Percentiles rank a stretch among this genome's conserved stretches.
These are phyloP conservation scores for Meiosimyza decipiens DNA, from an alignment of 2,888 invertebrate species.

Conservation along the genomic window DNA sequence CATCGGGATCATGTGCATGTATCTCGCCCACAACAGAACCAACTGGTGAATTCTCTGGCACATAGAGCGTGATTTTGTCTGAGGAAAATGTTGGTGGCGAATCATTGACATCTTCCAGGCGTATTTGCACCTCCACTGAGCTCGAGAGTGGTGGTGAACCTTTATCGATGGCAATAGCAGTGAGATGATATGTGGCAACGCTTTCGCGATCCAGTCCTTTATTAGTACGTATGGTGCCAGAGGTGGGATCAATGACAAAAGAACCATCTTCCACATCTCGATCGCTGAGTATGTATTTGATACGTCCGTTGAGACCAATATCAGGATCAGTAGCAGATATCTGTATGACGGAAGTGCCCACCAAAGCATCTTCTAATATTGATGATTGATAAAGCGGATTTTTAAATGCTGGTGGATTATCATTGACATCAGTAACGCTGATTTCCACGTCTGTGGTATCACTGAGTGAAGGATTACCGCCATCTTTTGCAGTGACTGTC, in stretches of 20 bases:
- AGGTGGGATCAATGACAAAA: conserved; percentile 91
- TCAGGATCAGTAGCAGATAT: conserved; percentile 87
- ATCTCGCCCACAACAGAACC: conserved; percentile 94
- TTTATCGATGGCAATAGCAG: conserved; percentile 89
- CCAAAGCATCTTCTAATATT: conserved; percentile 87
- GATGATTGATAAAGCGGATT: conserved; percentile 83
- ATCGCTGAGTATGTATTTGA: conserved; percentile 81
- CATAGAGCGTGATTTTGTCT: conserved; percentile 87
- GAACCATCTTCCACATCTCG: conserved; percentile 86
- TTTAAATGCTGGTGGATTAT: conserved; percentile 90
- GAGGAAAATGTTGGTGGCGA: conserved; percentile 91
- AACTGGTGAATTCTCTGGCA: conserved; percentile 96
- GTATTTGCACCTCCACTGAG: conserved; percentile 79
- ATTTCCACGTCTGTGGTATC: conserved; percentile 97
- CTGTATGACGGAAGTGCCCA: conserved; percentile 81
- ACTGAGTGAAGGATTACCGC: conserved; percentile 88
- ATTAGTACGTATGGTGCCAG: conserved; percentile 90
- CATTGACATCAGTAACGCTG: conserved; percentile 94
- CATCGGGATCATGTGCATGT: conserved; percentile 91
- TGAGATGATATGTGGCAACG: conserved; percentile 83
- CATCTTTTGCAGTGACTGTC: conserved; percentile 92
- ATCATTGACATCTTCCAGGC: conserved; percentile 89
- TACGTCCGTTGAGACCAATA: conserved; percentile 86
- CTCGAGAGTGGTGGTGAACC: conserved; percentile 84
- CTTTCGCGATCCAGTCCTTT: conserved; percentile 92